phyloP scores from a whole-genome alignment of 2,113 vertebrate species.

The Arenaria interpres region DNA sequence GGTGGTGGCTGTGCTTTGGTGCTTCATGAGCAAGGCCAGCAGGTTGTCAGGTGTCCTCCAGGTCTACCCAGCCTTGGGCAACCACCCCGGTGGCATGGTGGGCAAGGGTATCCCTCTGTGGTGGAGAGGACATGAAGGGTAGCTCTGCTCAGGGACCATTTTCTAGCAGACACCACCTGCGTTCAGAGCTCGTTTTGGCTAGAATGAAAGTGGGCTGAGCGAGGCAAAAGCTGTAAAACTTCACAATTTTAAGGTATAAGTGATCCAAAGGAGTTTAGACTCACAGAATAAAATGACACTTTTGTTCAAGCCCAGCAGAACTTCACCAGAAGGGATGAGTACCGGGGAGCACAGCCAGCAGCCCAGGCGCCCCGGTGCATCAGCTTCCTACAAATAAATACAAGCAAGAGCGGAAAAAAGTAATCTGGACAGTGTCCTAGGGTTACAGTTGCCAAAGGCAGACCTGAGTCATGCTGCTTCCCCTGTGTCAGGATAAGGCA shows the following conservation, averaged over 20 bases:
- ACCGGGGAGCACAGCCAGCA: neutral
- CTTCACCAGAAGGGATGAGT: neutral
- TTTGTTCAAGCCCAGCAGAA: neutral
- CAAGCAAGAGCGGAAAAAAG: neutral
- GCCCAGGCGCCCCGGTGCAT: neutral
- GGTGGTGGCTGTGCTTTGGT: neutral
- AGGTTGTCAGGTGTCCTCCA: too few species aligned
- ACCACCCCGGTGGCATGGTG: too few species aligned
- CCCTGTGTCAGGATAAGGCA: neutral
- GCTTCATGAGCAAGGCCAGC: neutral
- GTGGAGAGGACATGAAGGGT: neutral
- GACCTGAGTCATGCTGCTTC: neutral
- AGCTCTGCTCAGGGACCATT: neutral
- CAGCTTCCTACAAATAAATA: rapidly evolving
- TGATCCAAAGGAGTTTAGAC: neutral
- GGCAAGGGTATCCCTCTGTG: rapidly evolving
- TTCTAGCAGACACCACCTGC: too few species aligned
- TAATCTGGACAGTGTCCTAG: neutral
- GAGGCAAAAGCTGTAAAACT: neutral
- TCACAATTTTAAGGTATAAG: too few species aligned
- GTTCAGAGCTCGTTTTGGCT: neutral
- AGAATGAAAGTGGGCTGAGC: neutral
- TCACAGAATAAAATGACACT: neutral
- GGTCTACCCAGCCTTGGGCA: neutral
- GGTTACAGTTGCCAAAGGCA: neutral